Evolutionary conservation across 2,888 invertebrate species (phyloP), one percentile per base, ranked within the genome.

Genomic region (Oxyscelio sp.): DNA sequence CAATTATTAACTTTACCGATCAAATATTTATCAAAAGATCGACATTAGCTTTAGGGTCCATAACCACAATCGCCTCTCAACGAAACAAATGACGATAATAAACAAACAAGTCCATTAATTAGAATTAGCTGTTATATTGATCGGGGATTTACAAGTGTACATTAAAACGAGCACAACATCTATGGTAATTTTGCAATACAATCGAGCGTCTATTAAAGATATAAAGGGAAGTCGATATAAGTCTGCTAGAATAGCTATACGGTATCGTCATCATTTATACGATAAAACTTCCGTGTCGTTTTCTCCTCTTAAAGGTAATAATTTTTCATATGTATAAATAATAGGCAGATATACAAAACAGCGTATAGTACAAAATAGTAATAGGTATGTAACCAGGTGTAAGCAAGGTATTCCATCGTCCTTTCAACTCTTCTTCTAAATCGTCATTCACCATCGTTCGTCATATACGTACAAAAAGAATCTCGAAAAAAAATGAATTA

Each of bases 331-430:
- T 88, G 87, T 90, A 90, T 89, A 80, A 79, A 85, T 85, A 78
- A 85, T 86, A 86, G 80, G 91, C 88, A 90, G 91, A 91, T 92
- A 91, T 92, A 92, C 90, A 92, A 92, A 92, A 92, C 90, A 90
- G 90, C 87, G 87, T 91, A 90, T 92, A 89, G 92, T 92, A 92
- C 89, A 92, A 92, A 92, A 92, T 92, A 92, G 90, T 91, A 90
- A 88, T 87, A 74, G 74, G 66, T 80, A 84, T 79, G 66, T 63
- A 75, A 84, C 56, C 83, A 83, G 83, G n/a, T n/a, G 63, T 80
- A 84, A 84, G 68, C 66, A 74, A 86, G 68, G 71, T 71, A 34
- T 48, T 77, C 56, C 63, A 58, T 58, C 50, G 50, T 79, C 52
- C 66, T 71, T 73, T 74, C 81, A 56, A 65, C 73, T 83, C 59